Conservation (phyloP, 2,888 invertebrate genomes). For the Lithophane semibrunnea region DNA sequence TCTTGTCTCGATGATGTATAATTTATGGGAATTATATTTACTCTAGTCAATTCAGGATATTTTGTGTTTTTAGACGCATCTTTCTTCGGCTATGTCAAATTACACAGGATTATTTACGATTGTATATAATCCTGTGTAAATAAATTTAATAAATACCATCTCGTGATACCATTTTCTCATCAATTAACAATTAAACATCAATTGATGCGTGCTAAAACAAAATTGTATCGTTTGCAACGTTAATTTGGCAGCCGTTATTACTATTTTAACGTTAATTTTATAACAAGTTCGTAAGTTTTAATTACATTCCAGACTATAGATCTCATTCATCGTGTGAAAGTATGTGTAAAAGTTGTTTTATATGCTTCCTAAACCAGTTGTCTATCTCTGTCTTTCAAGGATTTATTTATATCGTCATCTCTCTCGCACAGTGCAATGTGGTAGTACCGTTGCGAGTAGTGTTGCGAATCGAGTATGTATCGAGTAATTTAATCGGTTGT, state of each 20-base stretch:
- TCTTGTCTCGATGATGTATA: neutral
- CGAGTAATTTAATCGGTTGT: conserved; percentile 56
- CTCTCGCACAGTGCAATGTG: conserved; percentile 64
- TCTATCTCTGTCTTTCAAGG: conserved; percentile 59
- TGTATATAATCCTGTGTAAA: conserved; percentile 3
- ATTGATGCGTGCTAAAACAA: conserved; percentile 21
- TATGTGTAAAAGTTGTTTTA: conserved; percentile 74
- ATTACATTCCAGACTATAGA: conserved; percentile 52
- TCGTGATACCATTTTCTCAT: conserved; percentile 12
- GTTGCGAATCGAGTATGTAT: conserved; percentile 60
- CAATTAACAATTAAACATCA: neutral
- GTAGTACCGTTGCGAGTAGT: conserved; percentile 68
- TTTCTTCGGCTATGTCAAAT: neutral
- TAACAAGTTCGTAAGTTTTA: conserved; percentile 42
- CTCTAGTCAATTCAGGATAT: neutral
- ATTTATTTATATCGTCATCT: conserved; percentile 47
- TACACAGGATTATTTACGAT: neutral
- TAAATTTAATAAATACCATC: neutral
- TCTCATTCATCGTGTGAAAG: conserved; percentile 72
- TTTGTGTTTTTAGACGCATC: neutral
- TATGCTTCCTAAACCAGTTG: conserved; percentile 65
- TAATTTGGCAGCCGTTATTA: conserved; percentile 26
- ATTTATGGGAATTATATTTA: neutral
- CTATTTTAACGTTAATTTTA: conserved; percentile 40
- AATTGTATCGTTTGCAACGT: neutral